Conservation (phyloP, 2,888 invertebrate species). For the Phoenoteleia sp. region DNA sequence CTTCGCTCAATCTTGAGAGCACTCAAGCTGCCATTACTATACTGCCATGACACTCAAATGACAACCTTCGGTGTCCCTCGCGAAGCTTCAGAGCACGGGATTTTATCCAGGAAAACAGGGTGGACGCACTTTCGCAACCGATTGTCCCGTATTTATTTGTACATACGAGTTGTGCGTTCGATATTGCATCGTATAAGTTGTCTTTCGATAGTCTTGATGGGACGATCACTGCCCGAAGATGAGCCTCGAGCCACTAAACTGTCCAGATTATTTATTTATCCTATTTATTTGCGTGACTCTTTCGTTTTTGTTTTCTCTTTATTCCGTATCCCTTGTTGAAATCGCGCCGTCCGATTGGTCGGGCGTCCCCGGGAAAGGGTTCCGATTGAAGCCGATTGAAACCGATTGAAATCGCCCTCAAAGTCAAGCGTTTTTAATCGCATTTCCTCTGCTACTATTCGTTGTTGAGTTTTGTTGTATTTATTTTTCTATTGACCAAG, state of each 20-base stretch:
- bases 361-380: no score
- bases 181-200: neutral
- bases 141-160: slow-evolving; percentile 20
- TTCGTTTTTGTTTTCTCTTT: neutral
- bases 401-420: no score
- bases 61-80: slow-evolving; percentile 56
- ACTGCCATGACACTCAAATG: slow-evolving; percentile 84
- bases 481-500: no score
- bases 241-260: neutral
- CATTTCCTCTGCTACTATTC: no score
- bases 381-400: no score
- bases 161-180: neutral
- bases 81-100: slow-evolving; percentile 62
- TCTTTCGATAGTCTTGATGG: neutral
- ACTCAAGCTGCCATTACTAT: slow-evolving; percentile 85
- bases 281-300: neutral
- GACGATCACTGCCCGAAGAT: neutral
- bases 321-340: neutral
- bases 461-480: no score
- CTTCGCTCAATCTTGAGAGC: slow-evolving; percentile 69
- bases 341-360: neutral
- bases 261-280: neutral
- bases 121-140: slow-evolving; percentile 29
- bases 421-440: no score
- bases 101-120: slow-evolving; percentile 57